Conservation (phyloP, 92 coral and sea anemone species). For the Micromussa lordhowensis region DNA sequence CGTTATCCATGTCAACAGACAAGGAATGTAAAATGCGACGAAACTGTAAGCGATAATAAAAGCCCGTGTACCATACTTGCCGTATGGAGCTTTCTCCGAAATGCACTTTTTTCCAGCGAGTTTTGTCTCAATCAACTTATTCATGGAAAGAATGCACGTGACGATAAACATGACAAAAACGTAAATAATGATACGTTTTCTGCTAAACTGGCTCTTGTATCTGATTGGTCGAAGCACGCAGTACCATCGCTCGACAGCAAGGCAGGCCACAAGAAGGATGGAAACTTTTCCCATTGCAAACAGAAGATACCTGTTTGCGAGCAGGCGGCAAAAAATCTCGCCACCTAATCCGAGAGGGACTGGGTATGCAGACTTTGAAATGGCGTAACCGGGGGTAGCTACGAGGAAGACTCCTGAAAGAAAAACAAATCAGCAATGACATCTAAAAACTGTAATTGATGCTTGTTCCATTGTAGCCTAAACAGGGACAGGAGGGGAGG, state of each 20-base stretch:
- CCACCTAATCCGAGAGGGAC: conserved; percentile 53
- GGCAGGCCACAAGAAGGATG: conserved; percentile 56
- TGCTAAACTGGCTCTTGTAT: conserved; percentile 55
- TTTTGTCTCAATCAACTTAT: conserved; percentile 40
- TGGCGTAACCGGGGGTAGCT: conserved; percentile 42
- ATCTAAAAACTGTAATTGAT: neutral
- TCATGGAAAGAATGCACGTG: conserved; percentile 52
- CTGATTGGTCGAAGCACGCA: conserved; percentile 60
- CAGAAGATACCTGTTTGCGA: conserved; percentile 56
- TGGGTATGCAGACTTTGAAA: conserved; percentile 30
- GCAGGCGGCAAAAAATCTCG: conserved; percentile 64
- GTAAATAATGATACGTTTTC: conserved; percentile 39
- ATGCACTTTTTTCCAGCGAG: conserved; percentile 16
- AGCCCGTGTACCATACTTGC: conserved; percentile 32
- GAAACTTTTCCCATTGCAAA: conserved; percentile 70
- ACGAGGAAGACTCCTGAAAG: conserved; percentile 43
- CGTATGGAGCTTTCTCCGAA: conserved; percentile 42
- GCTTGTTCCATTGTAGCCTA: neutral
- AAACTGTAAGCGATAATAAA: conserved; percentile 37
- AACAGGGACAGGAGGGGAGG: too few species aligned
- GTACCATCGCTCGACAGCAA: conserved; percentile 74
- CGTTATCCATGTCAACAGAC: conserved; percentile 41
- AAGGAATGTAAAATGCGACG: conserved; percentile 40
- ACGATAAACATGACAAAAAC: conserved; percentile 19
- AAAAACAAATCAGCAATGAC: neutral